These are phyloP conservation scores for Bombus haemorrhoidalis DNA, from an alignment of 1,140 invertebrate genomes.

Conservation along the genomic window DNA sequence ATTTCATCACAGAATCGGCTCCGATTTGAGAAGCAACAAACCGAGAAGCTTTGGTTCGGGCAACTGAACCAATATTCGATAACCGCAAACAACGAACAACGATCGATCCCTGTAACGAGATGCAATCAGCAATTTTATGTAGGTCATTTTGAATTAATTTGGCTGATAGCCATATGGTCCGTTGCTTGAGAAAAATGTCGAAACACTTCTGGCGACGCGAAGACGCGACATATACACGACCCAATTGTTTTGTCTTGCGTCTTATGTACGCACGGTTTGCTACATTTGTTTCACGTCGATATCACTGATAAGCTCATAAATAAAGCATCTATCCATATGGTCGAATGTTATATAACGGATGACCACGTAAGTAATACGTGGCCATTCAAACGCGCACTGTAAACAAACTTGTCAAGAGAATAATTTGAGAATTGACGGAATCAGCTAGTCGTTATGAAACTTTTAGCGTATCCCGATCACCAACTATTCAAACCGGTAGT, in stretches of 20 bases:
- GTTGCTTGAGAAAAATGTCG: conserved; percentile 22
- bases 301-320: not conserved
- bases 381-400: not conserved
- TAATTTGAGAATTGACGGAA: not conserved
- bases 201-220: conserved; percentile 34
- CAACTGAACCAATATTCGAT: not conserved
- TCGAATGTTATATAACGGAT: not conserved
- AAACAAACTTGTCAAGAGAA: not conserved
- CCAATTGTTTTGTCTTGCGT: conserved; percentile 32
- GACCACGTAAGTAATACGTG: too few relatives aligned
- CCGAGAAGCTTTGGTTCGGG: not conserved
- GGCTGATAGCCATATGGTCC: not conserved
- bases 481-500: not conserved
- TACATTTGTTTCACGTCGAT: conserved; percentile 19
- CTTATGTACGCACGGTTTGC: not conserved
- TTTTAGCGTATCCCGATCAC: not conserved
- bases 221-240: conserved; percentile 40
- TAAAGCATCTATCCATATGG: not conserved
- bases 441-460: not conserved
- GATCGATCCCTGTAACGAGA: not conserved
- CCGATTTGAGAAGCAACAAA: not conserved
- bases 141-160: conserved; percentile 36
- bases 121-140: conserved; percentile 34
- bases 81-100: not conserved
- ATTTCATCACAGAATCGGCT: too few relatives aligned